Evolutionary conservation across 2,888 invertebrate genomes (phyloP), one percentile per base, ranked within the genome.

Genomic region (Catocala sponsa): DNA sequence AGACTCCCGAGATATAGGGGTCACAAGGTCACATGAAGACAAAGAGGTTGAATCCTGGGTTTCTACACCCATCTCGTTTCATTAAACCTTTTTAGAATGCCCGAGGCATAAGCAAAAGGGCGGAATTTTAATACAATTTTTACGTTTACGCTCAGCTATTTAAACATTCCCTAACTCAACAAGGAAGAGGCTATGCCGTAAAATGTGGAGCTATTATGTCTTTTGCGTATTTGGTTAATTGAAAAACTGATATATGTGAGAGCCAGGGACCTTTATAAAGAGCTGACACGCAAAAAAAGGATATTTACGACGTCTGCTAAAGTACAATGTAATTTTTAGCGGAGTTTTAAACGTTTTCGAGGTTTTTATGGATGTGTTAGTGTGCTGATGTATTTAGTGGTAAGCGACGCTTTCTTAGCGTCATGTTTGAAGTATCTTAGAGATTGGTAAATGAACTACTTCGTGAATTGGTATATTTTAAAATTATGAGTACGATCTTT

Each of bases 231-330:
- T 51, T 41, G n/a, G 46, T 51, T 61, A 61, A 56, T 61, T 61
- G 33, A 47, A 56, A 61, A 51, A 56, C 47, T 61, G 61, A 61
- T 61, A 55, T 61, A 55, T 55, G 35, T 51, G 41, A 33, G 13
- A 32, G 32, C 25, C 9, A 38, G 7, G 49, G 32, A 41, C 41
- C 32, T 44, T 55, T 55, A 41, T 46, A 50, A 53, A 44, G 38
- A n/a, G 50, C 50, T 61, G 41, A 15, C 52, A 55, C 47, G 61
- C 42, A 4, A 56, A 42, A 52, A 32, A 42, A n/a, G 7, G 41
- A 7, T n/a, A 60, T 51, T 51, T 51, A 38, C n/a, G 5, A 55
- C 15, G 13, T 55, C 15, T 4, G 38, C 10, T 41, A 38, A 25
- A 49, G 38, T 13, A 33, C 33, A 5, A 25, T 15, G 41, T 41